phyloP scores from a whole-genome alignment of 2,888 invertebrate genomes.

The Blastobasis lacticolella region DNA sequence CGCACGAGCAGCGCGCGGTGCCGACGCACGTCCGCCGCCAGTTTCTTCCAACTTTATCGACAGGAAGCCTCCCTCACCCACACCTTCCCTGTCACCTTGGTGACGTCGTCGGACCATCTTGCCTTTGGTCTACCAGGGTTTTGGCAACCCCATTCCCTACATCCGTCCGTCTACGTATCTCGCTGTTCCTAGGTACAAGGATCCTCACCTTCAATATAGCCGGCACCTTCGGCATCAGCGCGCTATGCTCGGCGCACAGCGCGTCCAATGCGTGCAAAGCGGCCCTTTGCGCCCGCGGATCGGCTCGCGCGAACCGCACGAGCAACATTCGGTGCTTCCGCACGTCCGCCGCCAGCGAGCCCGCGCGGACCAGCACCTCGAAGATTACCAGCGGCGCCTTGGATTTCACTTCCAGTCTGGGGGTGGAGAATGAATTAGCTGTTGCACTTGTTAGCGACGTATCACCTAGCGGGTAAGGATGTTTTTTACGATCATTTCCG shows the following conservation, averaged over 20 bases:
- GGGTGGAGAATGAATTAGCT: too few species aligned
- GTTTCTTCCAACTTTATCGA: too few species aligned
- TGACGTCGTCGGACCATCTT: too few species aligned
- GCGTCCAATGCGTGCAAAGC: constrained; percentile 96
- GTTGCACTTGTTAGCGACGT: too few species aligned
- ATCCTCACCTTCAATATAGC: constrained; percentile 83
- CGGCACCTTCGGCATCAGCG: constrained; percentile 90
- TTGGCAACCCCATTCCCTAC: too few species aligned
- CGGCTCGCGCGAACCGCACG: constrained; percentile 85
- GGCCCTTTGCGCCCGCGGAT: constrained; percentile 90
- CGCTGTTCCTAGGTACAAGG: too few species aligned
- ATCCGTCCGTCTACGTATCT: too few species aligned
- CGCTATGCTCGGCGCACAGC: constrained; percentile 86
- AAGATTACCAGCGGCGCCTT: constrained; percentile 95
- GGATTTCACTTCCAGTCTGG: constrained; percentile 89
- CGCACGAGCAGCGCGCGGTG: constrained; percentile 87
- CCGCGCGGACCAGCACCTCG: constrained; percentile 87
- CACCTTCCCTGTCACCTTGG: too few species aligned
- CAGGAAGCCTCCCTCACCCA: too few species aligned
- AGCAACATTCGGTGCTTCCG: constrained; percentile 85
- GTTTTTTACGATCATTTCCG: too few species aligned
- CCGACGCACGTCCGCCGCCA: constrained; percentile 78
- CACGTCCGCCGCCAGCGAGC: constrained; percentile 79
- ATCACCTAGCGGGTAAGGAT: too few species aligned
- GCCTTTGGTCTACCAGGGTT: too few species aligned